These are phyloP conservation scores for Tragelaphus buxtoni DNA, from an alignment of 2,113 vertebrate genomes.

Conservation along the genomic window DNA sequence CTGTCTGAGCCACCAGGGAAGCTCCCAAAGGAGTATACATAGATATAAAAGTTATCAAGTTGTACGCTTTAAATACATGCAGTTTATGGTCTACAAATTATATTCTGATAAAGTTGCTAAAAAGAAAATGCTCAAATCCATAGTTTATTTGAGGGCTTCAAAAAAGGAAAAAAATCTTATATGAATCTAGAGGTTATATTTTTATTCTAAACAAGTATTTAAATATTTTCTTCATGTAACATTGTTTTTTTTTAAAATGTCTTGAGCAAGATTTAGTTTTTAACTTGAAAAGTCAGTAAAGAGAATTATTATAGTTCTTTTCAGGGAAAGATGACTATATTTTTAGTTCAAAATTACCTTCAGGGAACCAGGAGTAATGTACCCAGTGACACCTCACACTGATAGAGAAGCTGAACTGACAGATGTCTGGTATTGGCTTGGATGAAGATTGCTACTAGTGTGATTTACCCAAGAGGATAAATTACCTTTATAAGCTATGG, in stretches of 20 bases:
- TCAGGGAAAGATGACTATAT: not conserved
- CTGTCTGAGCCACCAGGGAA: not conserved
- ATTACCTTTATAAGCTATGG: not conserved
- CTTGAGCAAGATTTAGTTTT: not conserved
- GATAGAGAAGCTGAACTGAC: not conserved
- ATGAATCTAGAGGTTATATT: not conserved
- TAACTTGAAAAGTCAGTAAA: not conserved
- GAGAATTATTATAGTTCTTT: not conserved
- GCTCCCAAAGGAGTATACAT: not conserved
- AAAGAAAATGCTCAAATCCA: not conserved
- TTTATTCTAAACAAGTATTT: not conserved
- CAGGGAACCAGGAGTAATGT: not conserved
- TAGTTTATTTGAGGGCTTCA: not conserved
- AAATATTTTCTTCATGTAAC: not conserved
- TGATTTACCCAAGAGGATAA: not conserved
- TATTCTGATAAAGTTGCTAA: not conserved
- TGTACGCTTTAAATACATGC: not conserved
- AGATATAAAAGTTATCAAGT: not conserved
- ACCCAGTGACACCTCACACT: not conserved
- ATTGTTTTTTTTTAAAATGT: not conserved
- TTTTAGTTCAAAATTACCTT: not conserved
- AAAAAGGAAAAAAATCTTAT: not conserved
- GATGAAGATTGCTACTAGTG: not conserved
- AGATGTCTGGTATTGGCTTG: not conserved
- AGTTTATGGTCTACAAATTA: not conserved